Evolutionary conservation across 2,888 invertebrate species (phyloP).

Genomic region (Harpalus rufipes): DNA sequence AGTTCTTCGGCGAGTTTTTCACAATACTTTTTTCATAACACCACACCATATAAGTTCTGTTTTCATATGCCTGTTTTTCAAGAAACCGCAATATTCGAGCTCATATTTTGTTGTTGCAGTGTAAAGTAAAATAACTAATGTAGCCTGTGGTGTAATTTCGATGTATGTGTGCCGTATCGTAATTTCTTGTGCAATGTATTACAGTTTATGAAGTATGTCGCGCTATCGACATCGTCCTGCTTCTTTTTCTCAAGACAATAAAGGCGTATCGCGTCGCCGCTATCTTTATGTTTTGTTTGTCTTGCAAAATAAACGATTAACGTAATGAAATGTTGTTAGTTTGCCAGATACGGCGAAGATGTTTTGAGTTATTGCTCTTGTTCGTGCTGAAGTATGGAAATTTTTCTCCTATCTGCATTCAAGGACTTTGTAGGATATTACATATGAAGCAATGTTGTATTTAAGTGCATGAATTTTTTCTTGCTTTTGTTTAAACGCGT

Average conservation of each 20-base stretch:
- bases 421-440: conserved; percentile 22
- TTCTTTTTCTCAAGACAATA: conserved; percentile 23
- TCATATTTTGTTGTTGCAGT: neutral
- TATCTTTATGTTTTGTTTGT: conserved; percentile 66
- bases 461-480: conserved; percentile 9
- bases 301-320: conserved; percentile 66
- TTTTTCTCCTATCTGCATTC: conserved; percentile 44
- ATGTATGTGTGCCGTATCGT: neutral
- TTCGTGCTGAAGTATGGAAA: conserved; percentile 50
- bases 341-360: conserved; percentile 54
- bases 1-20: no score
- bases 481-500: neutral
- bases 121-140: neutral
- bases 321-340: conserved; percentile 63
- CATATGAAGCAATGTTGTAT: conserved; percentile 41
- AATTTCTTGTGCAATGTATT: conserved; percentile 2
- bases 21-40: no score
- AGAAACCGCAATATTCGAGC: neutral
- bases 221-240: neutral
- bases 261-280: conserved; percentile 25
- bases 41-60: no score
- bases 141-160: neutral
- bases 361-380: conserved; percentile 61
- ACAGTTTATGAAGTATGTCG: neutral
- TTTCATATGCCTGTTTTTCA: no score